These are phyloP conservation scores for Periophthalmus magnuspinnatus DNA, from an alignment of 2,797 vertebrate genomes.

Conservation along the genomic window DNA sequence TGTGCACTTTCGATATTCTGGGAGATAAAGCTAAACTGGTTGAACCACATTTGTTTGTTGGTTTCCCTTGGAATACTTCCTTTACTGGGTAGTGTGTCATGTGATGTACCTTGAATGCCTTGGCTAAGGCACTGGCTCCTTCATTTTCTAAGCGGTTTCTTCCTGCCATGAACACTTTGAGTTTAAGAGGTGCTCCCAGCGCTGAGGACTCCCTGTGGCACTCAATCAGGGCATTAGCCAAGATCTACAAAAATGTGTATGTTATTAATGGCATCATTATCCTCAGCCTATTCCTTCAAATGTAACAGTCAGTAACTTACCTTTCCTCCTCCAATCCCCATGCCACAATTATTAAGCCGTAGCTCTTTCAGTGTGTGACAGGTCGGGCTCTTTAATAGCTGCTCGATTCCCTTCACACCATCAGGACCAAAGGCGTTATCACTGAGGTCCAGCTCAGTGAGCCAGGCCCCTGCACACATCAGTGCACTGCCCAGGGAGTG, in stretches of 20 bases:
- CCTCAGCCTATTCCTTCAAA: neutral
- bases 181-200: conserved; percentile 80
- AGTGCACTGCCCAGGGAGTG: conserved; percentile 85
- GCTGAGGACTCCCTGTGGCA: conserved; percentile 84
- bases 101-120: conserved; percentile 87
- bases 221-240: conserved; percentile 87
- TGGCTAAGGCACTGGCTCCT: conserved; percentile 89
- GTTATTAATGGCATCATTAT: neutral
- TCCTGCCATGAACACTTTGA: conserved; percentile 92
- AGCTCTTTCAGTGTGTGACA: conserved; percentile 89
- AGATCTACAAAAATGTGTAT: conserved; percentile 76
- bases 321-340: conserved; percentile 95
- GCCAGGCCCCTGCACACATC: conserved; percentile 85
- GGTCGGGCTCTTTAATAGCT: conserved; percentile 84
- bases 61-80: no score
- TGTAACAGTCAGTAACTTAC: conserved; percentile 62
- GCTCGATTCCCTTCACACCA: conserved; percentile 90
- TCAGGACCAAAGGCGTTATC: conserved; percentile 98
- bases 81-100: neutral
- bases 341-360: conserved; percentile 95
- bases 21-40: no score
- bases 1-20: no score
- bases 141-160: conserved; percentile 97
- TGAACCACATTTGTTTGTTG: no score
- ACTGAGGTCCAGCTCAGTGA: conserved; percentile 92